A percentile compares a stretch with the other conserved stretches of the same genome.
phyloP scores from a whole-genome alignment of 2,113 vertebrate genomes.

The Lepus americanus region DNA sequence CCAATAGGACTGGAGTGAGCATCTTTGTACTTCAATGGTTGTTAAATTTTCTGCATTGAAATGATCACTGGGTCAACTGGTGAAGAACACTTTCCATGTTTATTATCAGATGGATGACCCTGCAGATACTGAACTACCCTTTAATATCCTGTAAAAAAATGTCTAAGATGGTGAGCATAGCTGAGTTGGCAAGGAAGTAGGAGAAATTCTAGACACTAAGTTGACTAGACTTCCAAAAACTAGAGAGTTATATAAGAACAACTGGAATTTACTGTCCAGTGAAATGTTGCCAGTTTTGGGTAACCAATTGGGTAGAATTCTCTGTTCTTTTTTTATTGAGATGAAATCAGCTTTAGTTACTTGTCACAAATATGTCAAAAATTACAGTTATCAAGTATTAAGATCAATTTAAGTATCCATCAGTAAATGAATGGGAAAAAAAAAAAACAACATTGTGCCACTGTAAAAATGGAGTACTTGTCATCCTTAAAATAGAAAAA shows the following conservation, averaged over 20 bases:
- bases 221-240: rapidly evolving
- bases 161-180: neutral
- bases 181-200: neutral
- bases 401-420: neutral
- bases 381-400: neutral
- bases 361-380: neutral
- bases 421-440: neutral
- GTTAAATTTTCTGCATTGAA: neutral
- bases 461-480: neutral
- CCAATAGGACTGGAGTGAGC: neutral
- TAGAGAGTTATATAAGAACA: rapidly evolving
- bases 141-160: neutral
- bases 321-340: neutral
- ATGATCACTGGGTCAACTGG: neutral
- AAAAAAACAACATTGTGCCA: neutral
- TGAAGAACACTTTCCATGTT: neutral
- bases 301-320: neutral
- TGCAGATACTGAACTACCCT: neutral
- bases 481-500: neutral
- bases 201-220: neutral
- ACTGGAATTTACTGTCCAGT: rapidly evolving
- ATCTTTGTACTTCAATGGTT: neutral
- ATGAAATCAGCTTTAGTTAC: neutral
- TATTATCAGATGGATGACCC: neutral
- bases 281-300: neutral